Percentiles rank a stretch among this genome's conserved stretches.
phyloP scores from a whole-genome alignment of 1,140 invertebrate genomes.

The Magallana gigas region DNA sequence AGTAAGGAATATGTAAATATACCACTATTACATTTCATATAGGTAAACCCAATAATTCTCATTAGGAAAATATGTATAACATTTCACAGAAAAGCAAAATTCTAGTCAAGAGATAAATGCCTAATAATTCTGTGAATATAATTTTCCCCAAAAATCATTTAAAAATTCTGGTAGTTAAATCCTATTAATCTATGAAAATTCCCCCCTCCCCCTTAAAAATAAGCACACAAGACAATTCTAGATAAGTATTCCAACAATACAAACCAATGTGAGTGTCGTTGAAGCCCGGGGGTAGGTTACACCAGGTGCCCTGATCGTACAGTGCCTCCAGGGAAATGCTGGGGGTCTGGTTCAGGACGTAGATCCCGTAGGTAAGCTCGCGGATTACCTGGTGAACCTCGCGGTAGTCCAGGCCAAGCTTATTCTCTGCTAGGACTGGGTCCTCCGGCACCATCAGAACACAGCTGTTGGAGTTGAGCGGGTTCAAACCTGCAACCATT shows the following conservation, averaged over 20 bases:
- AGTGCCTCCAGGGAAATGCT: constrained; percentile 76
- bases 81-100: no score
- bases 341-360: constrained; percentile 78
- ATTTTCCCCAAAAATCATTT: no score
- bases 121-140: no score
- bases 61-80: no score
- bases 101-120: no score
- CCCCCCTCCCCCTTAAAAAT: no score
- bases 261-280: constrained; percentile 74
- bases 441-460: constrained; percentile 64
- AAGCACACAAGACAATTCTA: no score
- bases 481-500: constrained; percentile 57
- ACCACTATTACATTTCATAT: no score
- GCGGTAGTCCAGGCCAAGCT: constrained; percentile 64
- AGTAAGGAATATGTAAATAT: no score
- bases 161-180: no score
- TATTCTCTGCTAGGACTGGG: constrained; percentile 46
- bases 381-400: constrained; percentile 78
- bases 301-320: constrained; percentile 76
- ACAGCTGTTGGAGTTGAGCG: constrained; percentile 63
- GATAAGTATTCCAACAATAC: not conserved
- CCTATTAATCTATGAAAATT: no score
- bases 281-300: constrained; percentile 78
- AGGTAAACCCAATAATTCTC: no score
- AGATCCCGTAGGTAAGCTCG: constrained; percentile 78